phyloP scores from a whole-genome alignment of 1,140 invertebrate genomes.

The Ganaspis sp. region DNA sequence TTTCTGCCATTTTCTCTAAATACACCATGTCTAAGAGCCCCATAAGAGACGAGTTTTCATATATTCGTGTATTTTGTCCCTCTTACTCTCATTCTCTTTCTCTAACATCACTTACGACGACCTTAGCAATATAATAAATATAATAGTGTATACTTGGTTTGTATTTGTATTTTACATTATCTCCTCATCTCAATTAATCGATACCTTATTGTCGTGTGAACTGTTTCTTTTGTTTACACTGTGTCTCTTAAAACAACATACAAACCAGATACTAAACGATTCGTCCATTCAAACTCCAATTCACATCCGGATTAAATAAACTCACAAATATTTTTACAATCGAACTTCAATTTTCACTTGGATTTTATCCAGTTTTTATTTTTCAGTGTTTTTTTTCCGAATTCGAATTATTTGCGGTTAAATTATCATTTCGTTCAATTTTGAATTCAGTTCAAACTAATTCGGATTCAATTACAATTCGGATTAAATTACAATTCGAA shows the following conservation, averaged over 20 bases:
- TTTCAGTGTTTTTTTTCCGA: no score
- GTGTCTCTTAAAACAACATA: conserved; percentile 26
- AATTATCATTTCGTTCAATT: no score
- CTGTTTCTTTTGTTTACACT: conserved; percentile 61
- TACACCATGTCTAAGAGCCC: conserved; percentile 47
- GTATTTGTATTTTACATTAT: conserved; percentile 75
- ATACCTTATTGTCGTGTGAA: conserved; percentile 77
- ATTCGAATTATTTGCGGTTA: no score
- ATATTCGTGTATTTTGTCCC: not conserved
- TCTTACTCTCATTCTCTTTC: conserved; percentile 25
- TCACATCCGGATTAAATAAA: not conserved
- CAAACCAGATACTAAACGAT: conserved; percentile 28
- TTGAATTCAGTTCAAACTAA: no score
- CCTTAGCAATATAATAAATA: conserved; percentile 73
- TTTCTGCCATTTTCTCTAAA: conserved; percentile 43
- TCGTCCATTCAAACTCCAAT: not conserved
- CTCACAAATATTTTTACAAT: no score
- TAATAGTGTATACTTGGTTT: conserved; percentile 74
- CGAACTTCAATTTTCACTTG: no score
- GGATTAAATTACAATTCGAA: no score
- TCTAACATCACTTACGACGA: conserved; percentile 55
- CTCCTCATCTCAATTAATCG: conserved; percentile 73
- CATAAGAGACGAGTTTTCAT: conserved; percentile 26
- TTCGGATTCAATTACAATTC: no score
- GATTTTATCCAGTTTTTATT: no score